phyloP scores from a whole-genome alignment of 92 coral and sea anemone species.

The Phenganax stokvisi region DNA sequence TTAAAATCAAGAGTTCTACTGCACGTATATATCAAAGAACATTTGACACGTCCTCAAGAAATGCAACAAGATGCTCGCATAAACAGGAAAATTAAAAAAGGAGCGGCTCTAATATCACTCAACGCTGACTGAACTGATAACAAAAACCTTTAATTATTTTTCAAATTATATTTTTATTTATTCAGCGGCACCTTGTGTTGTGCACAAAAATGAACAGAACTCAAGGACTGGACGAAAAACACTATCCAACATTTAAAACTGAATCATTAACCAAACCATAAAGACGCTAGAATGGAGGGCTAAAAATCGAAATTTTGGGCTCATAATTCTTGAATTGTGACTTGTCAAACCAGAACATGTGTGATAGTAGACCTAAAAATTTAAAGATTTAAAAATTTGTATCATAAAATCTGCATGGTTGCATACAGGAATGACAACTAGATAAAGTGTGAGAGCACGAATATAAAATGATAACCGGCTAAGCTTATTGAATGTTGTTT shows the following conservation, averaged over 20 bases:
- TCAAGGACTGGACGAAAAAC: not conserved
- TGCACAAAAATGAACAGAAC: not conserved
- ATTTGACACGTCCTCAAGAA: conserved; percentile 12
- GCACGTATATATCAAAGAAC: too few relatives aligned
- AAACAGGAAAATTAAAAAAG: conserved; percentile 14
- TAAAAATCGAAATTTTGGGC: not conserved
- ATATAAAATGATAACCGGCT: too few relatives aligned
- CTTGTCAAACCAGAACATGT: too few relatives aligned
- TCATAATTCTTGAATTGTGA: too few relatives aligned
- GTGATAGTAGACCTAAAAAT: too few relatives aligned
- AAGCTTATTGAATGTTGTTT: too few relatives aligned
- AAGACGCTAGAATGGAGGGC: not conserved
- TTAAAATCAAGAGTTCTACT: too few relatives aligned
- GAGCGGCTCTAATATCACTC: conserved; percentile 1
- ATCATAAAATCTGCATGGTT: too few relatives aligned
- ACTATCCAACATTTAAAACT: not conserved
- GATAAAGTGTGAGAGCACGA: too few relatives aligned
- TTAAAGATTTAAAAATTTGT: too few relatives aligned
- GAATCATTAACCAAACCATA: not conserved
- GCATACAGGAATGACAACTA: too few relatives aligned
- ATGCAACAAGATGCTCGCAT: not conserved
- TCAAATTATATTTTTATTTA: not conserved
- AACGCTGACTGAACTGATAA: not conserved
- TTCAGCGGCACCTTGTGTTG: not conserved
- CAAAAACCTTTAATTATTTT: conserved; percentile 12